A percentile compares a stretch with the other conserved stretches of the same genome.
These are phyloP conservation scores for Venusia cambrica DNA, from an alignment of 2,888 invertebrate genomes.

Conservation along the genomic window DNA sequence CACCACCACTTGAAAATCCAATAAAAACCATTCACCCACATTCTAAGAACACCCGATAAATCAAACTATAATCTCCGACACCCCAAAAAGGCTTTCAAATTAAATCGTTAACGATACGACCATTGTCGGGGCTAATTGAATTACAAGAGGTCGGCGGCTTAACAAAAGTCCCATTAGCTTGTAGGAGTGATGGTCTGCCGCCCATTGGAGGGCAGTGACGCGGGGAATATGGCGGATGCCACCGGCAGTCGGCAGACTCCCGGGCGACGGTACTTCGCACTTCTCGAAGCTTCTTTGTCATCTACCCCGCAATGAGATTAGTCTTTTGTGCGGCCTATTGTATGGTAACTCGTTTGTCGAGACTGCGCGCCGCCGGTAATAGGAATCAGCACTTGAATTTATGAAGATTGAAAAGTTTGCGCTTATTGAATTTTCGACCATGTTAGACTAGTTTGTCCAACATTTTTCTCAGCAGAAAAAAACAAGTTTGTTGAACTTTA, in stretches of 20 bases:
- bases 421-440: too few relatives aligned
- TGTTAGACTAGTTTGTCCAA: too few relatives aligned
- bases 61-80: constrained; percentile 33
- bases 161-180: constrained; percentile 76
- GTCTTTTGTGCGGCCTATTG: constrained; percentile 68
- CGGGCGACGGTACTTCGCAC: constrained; percentile 53
- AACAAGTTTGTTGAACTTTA: too few relatives aligned
- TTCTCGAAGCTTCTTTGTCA: constrained; percentile 44
- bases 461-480: too few relatives aligned
- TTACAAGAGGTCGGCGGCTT: constrained; percentile 69
- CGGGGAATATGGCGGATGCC: constrained; percentile 73
- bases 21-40: constrained; percentile 19
- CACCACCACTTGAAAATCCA: constrained; percentile 10
- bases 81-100: constrained; percentile 57
- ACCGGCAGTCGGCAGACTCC: constrained; percentile 63
- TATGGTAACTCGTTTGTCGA: constrained; percentile 56
- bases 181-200: constrained; percentile 51
- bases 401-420: too few relatives aligned
- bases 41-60: constrained; percentile 25
- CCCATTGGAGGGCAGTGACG: constrained; percentile 59
- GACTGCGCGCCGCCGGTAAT: constrained; percentile 29
- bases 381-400: constrained; percentile 21
- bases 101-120: constrained; percentile 72
- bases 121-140: constrained; percentile 78
- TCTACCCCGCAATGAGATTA: constrained; percentile 67